Conservation (phyloP, 2,113 vertebrate species). For the Drymodes brunneopygia region DNA sequence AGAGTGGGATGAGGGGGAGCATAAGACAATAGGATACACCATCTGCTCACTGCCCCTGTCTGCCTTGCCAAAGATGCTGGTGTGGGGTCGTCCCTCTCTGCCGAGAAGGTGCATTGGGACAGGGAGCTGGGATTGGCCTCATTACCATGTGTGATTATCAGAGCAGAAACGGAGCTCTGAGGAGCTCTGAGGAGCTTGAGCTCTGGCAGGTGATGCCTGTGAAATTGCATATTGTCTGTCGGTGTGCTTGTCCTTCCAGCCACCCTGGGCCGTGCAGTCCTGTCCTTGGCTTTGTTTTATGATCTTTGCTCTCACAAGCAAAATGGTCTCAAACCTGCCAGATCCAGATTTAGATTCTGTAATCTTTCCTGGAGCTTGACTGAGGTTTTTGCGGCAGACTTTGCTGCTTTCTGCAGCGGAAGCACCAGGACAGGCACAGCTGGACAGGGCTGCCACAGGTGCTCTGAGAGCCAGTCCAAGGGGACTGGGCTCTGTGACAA, state of each 20-base stretch:
- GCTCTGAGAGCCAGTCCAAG: not conserved
- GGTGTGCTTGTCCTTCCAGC: not conserved
- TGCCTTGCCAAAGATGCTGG: not conserved
- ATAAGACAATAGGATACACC: not conserved
- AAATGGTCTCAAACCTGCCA: not conserved
- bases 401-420: not conserved
- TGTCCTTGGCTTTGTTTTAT: not conserved
- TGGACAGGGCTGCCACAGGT: not conserved
- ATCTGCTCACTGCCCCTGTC: rapidly evolving
- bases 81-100: not conserved
- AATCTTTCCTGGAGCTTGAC: rapidly evolving
- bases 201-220: not conserved
- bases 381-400: rapidly evolving
- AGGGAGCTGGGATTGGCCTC: not conserved
- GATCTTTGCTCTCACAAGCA: not conserved
- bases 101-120: not conserved
- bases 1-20: not conserved
- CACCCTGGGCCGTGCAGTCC: rapidly evolving
- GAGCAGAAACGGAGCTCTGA: not conserved
- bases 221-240: not conserved
- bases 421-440: not conserved
- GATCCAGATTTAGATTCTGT: not conserved
- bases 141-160: not conserved
- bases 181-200: not conserved
- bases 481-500: not conserved